Percentiles rank a stretch among this genome's conserved stretches.
Evolutionary conservation across 2,888 invertebrate genomes (phyloP).

Genomic region (Itoplectis maculator): DNA sequence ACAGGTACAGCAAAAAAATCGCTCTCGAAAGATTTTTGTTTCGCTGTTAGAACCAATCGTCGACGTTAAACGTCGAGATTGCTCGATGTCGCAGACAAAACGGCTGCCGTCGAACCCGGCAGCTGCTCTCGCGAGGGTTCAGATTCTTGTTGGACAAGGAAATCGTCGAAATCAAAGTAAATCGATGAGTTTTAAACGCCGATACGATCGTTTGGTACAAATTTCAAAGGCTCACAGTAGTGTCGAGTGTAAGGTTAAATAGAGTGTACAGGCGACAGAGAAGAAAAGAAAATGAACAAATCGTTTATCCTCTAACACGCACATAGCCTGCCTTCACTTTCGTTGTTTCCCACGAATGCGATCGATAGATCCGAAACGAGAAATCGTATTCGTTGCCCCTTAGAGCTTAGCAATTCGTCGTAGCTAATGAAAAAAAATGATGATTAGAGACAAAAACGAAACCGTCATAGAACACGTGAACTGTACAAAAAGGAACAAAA

Average conservation of each 20-base stretch:
- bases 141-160: conserved; percentile 21
- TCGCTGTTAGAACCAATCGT: not conserved
- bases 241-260: conserved; percentile 41
- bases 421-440: conserved; percentile 22
- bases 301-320: conserved; percentile 31
- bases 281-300: conserved; percentile 16
- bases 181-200: conserved; percentile 31
- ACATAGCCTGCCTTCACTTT: conserved; percentile 45
- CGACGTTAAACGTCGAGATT: conserved; percentile 50
- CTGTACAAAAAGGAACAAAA: conserved; percentile 38
- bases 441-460: conserved; percentile 40
- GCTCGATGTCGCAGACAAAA: conserved; percentile 8
- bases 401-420: conserved; percentile 52
- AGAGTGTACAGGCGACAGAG: conserved; percentile 42
- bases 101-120: not conserved
- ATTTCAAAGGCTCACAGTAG: conserved; percentile 60
- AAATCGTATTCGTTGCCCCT: conserved; percentile 54
- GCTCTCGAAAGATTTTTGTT: conserved; percentile 29
- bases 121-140: not conserved
- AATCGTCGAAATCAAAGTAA: conserved; percentile 28
- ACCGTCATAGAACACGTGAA: conserved; percentile 36
- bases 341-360: conserved; percentile 25
- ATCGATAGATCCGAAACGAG: conserved; percentile 46
- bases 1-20: conserved; percentile 30
- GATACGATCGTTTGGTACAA: conserved; percentile 66